Percentiles rank a stretch among this genome's conserved stretches.
phyloP scores from a whole-genome alignment of 2,797 vertebrate species.

The Galago senegalensis region DNA sequence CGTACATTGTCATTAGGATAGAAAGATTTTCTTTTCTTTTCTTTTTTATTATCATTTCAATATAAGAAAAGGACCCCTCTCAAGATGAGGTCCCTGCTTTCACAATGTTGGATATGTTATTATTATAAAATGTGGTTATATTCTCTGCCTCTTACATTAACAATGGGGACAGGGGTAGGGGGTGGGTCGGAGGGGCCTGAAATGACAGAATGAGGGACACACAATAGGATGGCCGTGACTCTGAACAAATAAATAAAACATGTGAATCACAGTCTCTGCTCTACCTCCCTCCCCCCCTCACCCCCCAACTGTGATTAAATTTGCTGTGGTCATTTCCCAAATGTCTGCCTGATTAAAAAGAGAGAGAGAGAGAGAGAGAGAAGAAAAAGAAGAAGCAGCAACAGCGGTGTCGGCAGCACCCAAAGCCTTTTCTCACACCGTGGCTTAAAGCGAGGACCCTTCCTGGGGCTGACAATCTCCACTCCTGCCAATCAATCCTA shows the following conservation, averaged over 20 bases:
- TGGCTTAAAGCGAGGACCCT: constrained; percentile 87
- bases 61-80: constrained; percentile 76
- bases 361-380: too few relatives aligned
- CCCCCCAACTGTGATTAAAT: constrained; percentile 89
- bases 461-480: constrained; percentile 85
- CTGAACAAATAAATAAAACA: constrained; percentile 92
- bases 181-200: constrained; percentile 85
- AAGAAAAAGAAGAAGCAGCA: neutral
- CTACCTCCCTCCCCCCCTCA: constrained; percentile 76
- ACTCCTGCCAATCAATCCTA: constrained; percentile 86
- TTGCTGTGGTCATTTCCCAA: constrained; percentile 92
- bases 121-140: constrained; percentile 72
- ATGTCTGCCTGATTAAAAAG: constrained; percentile 83
- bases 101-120: constrained; percentile 73
- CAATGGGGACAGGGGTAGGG: constrained; percentile 87
- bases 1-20: constrained; percentile 75
- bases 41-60: constrained; percentile 79
- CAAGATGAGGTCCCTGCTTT: constrained; percentile 57
- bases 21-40: constrained; percentile 73
- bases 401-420: constrained; percentile 66
- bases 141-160: constrained; percentile 84
- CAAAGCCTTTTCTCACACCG: constrained; percentile 80
- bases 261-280: constrained; percentile 85
- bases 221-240: constrained; percentile 91
- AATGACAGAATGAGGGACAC: constrained; percentile 87